Evolutionary conservation across 2,797 vertebrate genomes (phyloP).

Genomic region (Graptemys geographica): DNA sequence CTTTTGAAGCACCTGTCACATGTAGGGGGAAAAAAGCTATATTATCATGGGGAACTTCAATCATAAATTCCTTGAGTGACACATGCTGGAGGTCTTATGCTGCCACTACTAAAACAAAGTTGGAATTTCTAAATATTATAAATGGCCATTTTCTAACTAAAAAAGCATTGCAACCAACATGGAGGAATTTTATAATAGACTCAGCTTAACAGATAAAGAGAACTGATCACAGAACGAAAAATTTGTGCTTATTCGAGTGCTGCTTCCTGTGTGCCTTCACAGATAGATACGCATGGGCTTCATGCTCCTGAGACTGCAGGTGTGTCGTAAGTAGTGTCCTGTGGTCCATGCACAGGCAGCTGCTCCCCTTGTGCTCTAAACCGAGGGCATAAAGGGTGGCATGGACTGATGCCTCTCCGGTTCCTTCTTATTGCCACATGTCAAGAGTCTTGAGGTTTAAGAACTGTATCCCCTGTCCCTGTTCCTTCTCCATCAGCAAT

Average conservation of each 20-base stretch:
- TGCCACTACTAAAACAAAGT: neutral
- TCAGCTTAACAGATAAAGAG: neutral
- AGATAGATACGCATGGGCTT: too few relatives aligned
- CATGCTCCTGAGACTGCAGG: too few relatives aligned
- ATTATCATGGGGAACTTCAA: neutral
- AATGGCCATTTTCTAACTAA: neutral
- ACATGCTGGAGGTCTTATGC: neutral
- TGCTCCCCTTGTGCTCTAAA: neutral
- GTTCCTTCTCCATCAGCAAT: too few relatives aligned
- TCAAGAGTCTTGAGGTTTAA: too few relatives aligned
- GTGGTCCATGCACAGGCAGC: too few relatives aligned
- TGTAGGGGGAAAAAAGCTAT: neutral
- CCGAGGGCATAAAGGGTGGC: neutral
- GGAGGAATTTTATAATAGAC: neutral
- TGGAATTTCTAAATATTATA: neutral
- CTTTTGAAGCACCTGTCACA: neutral
- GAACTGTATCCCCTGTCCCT: too few relatives aligned
- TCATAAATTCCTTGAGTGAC: neutral
- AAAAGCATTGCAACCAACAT: neutral
- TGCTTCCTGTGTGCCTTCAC: too few relatives aligned
- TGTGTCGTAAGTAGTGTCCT: too few relatives aligned
- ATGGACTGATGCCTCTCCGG: neutral
- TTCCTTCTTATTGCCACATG: neutral
- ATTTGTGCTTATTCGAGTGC: neutral
- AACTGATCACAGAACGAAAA: neutral